Base-by-base conservation (phyloP, 2,888 invertebrate genomes). In the Archaeoteleia sp. region DNA sequence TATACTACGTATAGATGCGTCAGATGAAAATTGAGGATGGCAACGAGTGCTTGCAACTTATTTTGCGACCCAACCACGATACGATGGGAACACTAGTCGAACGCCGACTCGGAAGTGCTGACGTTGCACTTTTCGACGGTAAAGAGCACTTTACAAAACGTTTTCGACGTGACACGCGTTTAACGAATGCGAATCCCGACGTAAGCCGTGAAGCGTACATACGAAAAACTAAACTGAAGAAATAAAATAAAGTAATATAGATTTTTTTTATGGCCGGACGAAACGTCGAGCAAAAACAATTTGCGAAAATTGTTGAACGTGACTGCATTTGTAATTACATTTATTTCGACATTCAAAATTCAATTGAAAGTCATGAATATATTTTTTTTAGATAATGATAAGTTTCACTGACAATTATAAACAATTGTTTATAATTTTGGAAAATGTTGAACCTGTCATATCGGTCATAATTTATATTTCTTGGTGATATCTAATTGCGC, bases 101-200 rank as follows among this genome's bases (percentile, higher is more conserved):
- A 67, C 51, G 35, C 48, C 48, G 39, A 62, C 43, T 51, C 46
- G 48, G 40, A 58, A 51, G 57, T 62, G 57, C 62, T 61, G 67
- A 67, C 42, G 40, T 8, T 35, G 67, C 53, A 62, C 57, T 62
- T 62, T 55, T 61, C 40, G 15, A 20, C 51, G 20, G 67, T 39
- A 67, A 61, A 67, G 60, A 61, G 67, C 57, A 46, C 61, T 55
- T 67, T 55, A 54, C 55, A 57, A 67, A 67, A 55, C 45, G 43
- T 49, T 54, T 54, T 40, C 48, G 45, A 65, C 57, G 67, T 60
- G 60, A 58, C 53, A 53, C 58, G 58, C 66, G 66, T 58, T 66
- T 48, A 54, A 60, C 60, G 49, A 60, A 66, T 66, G 54, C 49
- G 53, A 58, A 60, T 66, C 51, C 15, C 57, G 46, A 40, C 60